Evolutionary conservation across 2,113 vertebrate genomes (phyloP), one percentile per base, ranked within the genome.

Genomic region (Chitala chitala): DNA sequence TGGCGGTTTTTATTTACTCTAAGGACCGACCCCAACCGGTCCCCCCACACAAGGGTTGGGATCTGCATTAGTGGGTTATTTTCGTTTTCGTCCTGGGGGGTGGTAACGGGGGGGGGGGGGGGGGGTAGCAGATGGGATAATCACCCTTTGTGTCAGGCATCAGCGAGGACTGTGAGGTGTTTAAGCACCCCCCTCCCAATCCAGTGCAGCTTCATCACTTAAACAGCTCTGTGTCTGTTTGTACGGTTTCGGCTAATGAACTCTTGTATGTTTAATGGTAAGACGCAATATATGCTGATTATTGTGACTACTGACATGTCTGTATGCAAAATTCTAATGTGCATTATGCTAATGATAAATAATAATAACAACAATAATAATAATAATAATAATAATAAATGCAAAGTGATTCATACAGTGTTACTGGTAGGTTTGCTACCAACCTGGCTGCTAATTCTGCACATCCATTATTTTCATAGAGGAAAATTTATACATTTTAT

Each of bases 91-190:
- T 29, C 76, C 68, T 53, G 46, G 40, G 64, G 77, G 64, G 13
- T 2, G 17, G 12, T 51, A 50, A 58, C 26, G n/a, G n/a, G n/a
- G n/a, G 63, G 54, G 40, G 63, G 1, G 42, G 42, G 33, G 64
- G 13, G 24, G 64, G 53, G 26, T 48, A 44, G 42, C 59, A 66
- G 58, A 74, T 51, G 58, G 55, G 71, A 74, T 74, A 66, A 64
- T 74, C 73, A 53, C 73, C 73, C 61, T 74, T 66, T 74, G 73
- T 74, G 24, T 74, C 15, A 13, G 44, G 20, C 58, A 22, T 24
- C 5, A 50, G 53, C 26, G 38, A 20, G n/a, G 9, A n/a, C n/a
- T 40, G 20, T 17, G 63, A 20, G 1, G 59, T 33, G 4, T 53
- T 70, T 51, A 22, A 70, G 17, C 44, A 29, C 24, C 12, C 29